Conservation (phyloP, 1,140 invertebrate species). For the Meloidogyne floridensis region DNA sequence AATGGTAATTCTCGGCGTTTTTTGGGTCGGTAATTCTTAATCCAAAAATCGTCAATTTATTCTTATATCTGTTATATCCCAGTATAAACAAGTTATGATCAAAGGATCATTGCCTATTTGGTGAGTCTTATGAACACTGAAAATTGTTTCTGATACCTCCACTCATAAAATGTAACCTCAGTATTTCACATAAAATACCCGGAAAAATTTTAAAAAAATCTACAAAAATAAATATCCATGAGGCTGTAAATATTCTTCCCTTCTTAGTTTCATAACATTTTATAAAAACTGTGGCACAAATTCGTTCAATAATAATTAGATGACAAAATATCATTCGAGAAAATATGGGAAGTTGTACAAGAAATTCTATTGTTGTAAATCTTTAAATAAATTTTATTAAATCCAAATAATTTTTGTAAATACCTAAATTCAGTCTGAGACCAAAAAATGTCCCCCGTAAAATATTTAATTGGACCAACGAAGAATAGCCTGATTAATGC, state of each 20-base stretch:
- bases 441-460: not conserved
- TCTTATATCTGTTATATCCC: too few species aligned
- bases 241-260: not conserved
- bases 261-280: not conserved
- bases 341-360: not conserved
- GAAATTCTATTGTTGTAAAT: not conserved
- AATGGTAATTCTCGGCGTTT: too few species aligned
- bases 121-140: too few species aligned
- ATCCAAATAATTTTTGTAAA: not conserved
- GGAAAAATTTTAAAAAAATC: not conserved
- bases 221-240: not conserved
- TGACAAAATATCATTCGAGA: not conserved
- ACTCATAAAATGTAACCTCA: too few species aligned
- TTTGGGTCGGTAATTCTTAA: too few species aligned
- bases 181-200: too few species aligned
- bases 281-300: not conserved
- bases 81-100: too few species aligned
- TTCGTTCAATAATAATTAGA: not conserved
- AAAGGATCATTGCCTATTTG: too few species aligned
- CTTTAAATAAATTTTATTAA: not conserved
- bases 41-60: too few species aligned
- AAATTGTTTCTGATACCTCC: too few species aligned
- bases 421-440: not conserved
- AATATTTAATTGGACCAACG: not conserved
- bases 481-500: not conserved